These are phyloP conservation scores for Drosophila multiciliata DNA, from an alignment of 2,888 invertebrate species.

Conservation along the genomic window DNA sequence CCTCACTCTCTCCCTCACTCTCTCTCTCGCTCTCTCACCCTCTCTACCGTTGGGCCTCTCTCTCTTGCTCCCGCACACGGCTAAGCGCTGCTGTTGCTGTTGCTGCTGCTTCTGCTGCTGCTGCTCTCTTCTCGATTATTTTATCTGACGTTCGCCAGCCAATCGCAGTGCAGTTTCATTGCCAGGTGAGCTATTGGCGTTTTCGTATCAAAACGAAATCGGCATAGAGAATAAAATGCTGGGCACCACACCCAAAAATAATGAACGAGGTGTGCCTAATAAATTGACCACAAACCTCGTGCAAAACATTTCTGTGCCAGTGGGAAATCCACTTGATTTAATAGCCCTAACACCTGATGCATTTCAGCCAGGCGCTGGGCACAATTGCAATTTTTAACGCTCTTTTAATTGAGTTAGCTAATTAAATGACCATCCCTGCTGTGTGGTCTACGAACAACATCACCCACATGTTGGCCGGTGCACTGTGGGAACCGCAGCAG, in stretches of 20 bases:
- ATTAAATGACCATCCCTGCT: conserved; percentile 61
- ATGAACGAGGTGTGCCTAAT: conserved; percentile 49
- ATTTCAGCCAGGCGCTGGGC: conserved; percentile 30
- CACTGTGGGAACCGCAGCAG: conserved; percentile 74
- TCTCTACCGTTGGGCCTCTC: conserved; percentile 10
- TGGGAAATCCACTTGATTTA: conserved; percentile 36
- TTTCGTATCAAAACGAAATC: conserved; percentile 52
- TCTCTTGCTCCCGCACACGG: conserved; percentile 25
- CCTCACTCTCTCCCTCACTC: conserved; percentile 15
- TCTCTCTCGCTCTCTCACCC: conserved; percentile 34
- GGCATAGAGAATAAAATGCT: conserved; percentile 27
- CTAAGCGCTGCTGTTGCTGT: conserved; percentile 15
- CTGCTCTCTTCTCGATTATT: conserved; percentile 63
- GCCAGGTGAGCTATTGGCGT: conserved; percentile 72
- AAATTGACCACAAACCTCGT: conserved; percentile 21
- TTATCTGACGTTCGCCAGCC: conserved; percentile 68
- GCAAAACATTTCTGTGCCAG: neutral
- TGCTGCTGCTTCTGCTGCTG: conserved; percentile 25
- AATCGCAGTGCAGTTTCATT: conserved; percentile 73
- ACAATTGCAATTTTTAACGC: conserved; percentile 68
- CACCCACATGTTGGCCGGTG: conserved; percentile 24
- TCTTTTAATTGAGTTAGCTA: conserved; percentile 78
- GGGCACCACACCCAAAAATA: conserved; percentile 62
- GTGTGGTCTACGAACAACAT: neutral
- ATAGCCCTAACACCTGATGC: conserved; percentile 69